Evolutionary conservation across 2,888 invertebrate species (phyloP).

Genomic region (Ophion slaviceki): DNA sequence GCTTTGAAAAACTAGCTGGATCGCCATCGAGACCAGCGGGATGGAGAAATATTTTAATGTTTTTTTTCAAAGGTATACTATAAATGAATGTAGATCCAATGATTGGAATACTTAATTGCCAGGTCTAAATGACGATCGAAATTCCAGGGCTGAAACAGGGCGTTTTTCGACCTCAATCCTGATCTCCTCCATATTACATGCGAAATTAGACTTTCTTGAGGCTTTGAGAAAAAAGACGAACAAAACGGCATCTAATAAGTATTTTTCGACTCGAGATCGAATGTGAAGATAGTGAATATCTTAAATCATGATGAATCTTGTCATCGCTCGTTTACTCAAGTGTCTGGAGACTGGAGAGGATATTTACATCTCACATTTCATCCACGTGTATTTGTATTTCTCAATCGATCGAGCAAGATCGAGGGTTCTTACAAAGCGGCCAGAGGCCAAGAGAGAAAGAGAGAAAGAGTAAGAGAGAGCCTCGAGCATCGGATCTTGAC

Average conservation of each 20-base stretch:
- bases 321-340: constrained; percentile 41
- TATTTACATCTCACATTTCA: constrained; percentile 10
- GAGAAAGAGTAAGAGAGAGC: neutral
- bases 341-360: constrained; percentile 1
- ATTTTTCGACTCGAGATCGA: constrained; percentile 42
- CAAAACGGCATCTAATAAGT: neutral
- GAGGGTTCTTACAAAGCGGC: constrained; percentile 24
- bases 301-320: constrained; percentile 69
- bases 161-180: no score
- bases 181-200: no score
- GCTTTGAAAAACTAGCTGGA: no score
- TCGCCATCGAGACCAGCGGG: no score
- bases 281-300: constrained; percentile 23
- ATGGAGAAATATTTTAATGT: no score
- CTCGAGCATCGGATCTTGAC: constrained; percentile 40
- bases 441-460: neutral
- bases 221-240: neutral
- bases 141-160: no score
- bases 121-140: no score
- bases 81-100: no score
- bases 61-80: no score
- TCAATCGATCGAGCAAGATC: constrained; percentile 50
- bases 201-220: neutral
- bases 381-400: constrained; percentile 28
- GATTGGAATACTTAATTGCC: no score